Conservation (phyloP, 2,888 invertebrate species). For the Eueremaeus valkanovi region DNA sequence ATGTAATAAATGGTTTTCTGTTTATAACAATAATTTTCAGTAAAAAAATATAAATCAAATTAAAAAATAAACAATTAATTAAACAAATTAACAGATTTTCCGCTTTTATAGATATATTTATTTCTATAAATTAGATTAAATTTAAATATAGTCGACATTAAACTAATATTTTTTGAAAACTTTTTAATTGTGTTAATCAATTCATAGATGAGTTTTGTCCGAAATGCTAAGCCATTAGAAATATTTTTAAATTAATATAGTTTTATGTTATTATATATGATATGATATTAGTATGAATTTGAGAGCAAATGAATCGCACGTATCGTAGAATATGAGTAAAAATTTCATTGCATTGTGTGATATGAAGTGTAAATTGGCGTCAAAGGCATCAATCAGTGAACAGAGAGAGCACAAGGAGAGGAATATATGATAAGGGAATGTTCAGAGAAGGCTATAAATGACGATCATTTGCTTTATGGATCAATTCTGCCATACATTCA, state of each 20-base stretch:
- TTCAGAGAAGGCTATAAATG: background rate
- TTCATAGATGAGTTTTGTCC: too few relatives aligned
- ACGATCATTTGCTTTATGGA: background rate
- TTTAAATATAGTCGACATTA: too few relatives aligned
- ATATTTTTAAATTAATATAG: background rate
- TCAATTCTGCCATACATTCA: background rate
- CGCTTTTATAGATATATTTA: too few relatives aligned
- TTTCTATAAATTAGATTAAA: too few relatives aligned
- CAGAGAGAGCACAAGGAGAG: background rate
- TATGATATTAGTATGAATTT: slow-evolving; percentile 9
- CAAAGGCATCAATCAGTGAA: slow-evolving; percentile 26
- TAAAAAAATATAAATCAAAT: too few relatives aligned
- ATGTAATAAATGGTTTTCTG: too few relatives aligned
- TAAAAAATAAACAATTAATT: too few relatives aligned
- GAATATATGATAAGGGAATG: background rate
- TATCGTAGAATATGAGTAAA: background rate
- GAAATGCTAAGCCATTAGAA: too few relatives aligned
- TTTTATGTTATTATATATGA: background rate
- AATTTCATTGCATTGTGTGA: slow-evolving; percentile 27
- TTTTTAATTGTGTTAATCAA: too few relatives aligned
- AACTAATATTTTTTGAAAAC: too few relatives aligned
- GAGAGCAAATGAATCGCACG: slow-evolving; percentile 21
- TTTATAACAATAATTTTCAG: too few relatives aligned
- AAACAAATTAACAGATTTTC: too few relatives aligned
- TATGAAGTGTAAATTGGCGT: slow-evolving; percentile 34